These are phyloP conservation scores for Darevskia mixta DNA, from an alignment of 2,797 vertebrate genomes.

Conservation along the genomic window DNA sequence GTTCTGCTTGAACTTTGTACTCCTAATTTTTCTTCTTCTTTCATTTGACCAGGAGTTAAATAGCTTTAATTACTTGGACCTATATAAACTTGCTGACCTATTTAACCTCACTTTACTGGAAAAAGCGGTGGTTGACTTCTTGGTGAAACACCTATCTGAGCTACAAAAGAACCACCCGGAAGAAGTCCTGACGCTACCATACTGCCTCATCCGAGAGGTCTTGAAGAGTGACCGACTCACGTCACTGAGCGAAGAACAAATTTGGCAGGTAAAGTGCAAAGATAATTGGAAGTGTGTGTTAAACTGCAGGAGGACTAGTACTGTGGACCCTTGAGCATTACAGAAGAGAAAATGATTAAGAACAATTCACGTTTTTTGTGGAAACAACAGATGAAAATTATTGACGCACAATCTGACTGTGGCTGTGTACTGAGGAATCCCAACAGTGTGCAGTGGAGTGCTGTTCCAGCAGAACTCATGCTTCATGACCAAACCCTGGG, in stretches of 20 bases:
- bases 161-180: slow-evolving; percentile 90
- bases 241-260: slow-evolving; percentile 95
- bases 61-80: slow-evolving; percentile 96
- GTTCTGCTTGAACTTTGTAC: slow-evolving; percentile 27
- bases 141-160: slow-evolving; percentile 96
- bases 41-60: slow-evolving; percentile 89
- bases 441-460: too few species aligned
- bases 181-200: slow-evolving; percentile 92
- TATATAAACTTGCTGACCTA: slow-evolving; percentile 96
- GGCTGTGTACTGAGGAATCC: not conserved
- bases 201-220: slow-evolving; percentile 93
- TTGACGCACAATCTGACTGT: not conserved
- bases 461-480: not conserved
- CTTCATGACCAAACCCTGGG: not conserved
- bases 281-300: slow-evolving; percentile 56
- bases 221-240: slow-evolving; percentile 97
- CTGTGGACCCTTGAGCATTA: slow-evolving; percentile 53
- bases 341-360: slow-evolving; percentile 41
- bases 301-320: slow-evolving; percentile 55
- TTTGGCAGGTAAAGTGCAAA: slow-evolving; percentile 91
- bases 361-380: slow-evolving; percentile 46
- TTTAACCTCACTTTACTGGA: slow-evolving; percentile 96
- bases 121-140: slow-evolving; percentile 93
- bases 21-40: slow-evolving; percentile 65
- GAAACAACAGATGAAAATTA: not conserved